Conservation (phyloP, 2,888 invertebrate genomes). For the Plagiodera versicolora region DNA sequence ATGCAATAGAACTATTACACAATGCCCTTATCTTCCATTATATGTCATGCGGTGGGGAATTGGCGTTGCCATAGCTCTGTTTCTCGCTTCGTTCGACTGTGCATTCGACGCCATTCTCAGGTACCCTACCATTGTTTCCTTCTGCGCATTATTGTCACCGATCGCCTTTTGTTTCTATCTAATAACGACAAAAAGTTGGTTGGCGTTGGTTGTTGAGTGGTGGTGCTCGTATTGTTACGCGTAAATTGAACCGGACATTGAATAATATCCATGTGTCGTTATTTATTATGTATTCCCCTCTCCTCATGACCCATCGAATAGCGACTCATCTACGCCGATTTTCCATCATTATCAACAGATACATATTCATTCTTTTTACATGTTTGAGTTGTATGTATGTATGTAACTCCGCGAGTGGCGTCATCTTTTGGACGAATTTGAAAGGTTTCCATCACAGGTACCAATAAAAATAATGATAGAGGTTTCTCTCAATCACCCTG, state of each 20-base stretch:
- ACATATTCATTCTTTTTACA: too few relatives aligned
- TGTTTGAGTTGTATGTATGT: too few relatives aligned
- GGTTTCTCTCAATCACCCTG: too few relatives aligned
- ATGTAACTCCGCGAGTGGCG: too few relatives aligned
- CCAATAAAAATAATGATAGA: too few relatives aligned
- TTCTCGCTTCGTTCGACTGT: constrained; percentile 38
- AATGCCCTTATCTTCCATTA: constrained; percentile 56
- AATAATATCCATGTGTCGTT: constrained; percentile 17
- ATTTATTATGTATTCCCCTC: not conserved
- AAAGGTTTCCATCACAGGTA: too few relatives aligned
- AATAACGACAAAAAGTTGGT: constrained; percentile 35
- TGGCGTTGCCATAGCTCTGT: constrained; percentile 47
- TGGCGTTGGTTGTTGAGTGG: constrained; percentile 19
- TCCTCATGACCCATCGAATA: too few relatives aligned
- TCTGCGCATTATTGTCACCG: constrained; percentile 32
- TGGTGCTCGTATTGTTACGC: constrained; percentile 15
- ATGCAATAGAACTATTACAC: constrained; percentile 59
- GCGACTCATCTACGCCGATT: too few relatives aligned
- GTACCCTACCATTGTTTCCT: constrained; percentile 44
- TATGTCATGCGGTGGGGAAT: constrained; percentile 56
- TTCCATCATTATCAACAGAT: too few relatives aligned
- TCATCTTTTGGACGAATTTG: too few relatives aligned
- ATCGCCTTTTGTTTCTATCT: constrained; percentile 32
- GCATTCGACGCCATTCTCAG: constrained; percentile 44
- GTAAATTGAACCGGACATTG: constrained; percentile 30